These are phyloP conservation scores for Heliconius hortense DNA, from an alignment of 2,888 invertebrate genomes.

Conservation along the genomic window DNA sequence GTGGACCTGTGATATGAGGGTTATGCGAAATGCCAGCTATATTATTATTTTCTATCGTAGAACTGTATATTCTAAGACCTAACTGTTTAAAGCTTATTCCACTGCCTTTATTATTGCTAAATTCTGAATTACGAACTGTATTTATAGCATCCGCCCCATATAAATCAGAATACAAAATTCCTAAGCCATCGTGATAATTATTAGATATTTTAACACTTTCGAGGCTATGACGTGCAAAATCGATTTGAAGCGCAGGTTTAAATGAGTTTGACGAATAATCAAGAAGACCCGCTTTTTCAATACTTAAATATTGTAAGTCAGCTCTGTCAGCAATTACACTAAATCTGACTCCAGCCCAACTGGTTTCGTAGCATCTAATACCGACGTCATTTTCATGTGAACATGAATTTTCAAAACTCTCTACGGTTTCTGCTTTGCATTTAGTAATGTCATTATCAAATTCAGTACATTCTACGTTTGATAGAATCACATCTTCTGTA, in stretches of 20 bases:
- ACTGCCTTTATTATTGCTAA: slow-evolving; percentile 91
- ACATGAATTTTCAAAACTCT: slow-evolving; percentile 94
- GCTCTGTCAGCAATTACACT: slow-evolving; percentile 93
- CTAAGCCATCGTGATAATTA: slow-evolving; percentile 96
- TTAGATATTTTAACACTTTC: slow-evolving; percentile 91
- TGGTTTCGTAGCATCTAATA: slow-evolving; percentile 92
- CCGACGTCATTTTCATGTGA: slow-evolving; percentile 94
- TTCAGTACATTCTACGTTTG: slow-evolving; percentile 95
- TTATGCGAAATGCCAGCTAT: slow-evolving; percentile 96
- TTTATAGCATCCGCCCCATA: slow-evolving; percentile 92
- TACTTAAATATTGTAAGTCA: slow-evolving; percentile 92
- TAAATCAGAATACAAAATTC: slow-evolving; percentile 96
- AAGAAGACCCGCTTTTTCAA: slow-evolving; percentile 95
- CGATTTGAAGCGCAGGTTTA: slow-evolving; percentile 94
- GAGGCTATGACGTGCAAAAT: slow-evolving; percentile 90
- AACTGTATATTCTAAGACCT: slow-evolving; percentile 89
- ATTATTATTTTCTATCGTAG: slow-evolving; percentile 90
- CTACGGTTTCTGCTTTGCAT: slow-evolving; percentile 89
- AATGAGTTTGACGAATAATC: slow-evolving; percentile 95
- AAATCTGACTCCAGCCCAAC: slow-evolving; percentile 96
- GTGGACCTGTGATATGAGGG: slow-evolving; percentile 90
- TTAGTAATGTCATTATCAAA: slow-evolving; percentile 94
- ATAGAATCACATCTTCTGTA: slow-evolving; percentile 88
- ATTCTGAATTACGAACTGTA: slow-evolving; percentile 91
- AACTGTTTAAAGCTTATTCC: slow-evolving; percentile 95